Conservation (phyloP, 1,140 invertebrate species). For the Drosophila obscura region DNA sequence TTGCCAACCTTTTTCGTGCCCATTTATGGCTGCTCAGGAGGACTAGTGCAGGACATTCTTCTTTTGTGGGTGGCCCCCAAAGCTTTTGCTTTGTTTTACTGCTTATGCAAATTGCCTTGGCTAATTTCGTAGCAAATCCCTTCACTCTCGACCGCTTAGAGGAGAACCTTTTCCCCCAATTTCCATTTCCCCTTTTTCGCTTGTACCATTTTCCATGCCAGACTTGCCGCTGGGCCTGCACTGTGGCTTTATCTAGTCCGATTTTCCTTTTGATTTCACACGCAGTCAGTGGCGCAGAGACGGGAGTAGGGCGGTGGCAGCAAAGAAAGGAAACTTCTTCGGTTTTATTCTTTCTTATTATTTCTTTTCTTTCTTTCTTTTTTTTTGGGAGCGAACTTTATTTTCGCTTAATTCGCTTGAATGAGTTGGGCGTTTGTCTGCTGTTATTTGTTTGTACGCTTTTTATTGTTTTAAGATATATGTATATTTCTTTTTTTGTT, state of each 20-base stretch:
- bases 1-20: background rate
- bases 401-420: conserved; percentile 68
- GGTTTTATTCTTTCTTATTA: conserved; percentile 3
- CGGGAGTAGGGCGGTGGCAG: background rate
- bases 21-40: conserved; percentile 5
- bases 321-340: conserved; percentile 30
- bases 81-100: conserved; percentile 42
- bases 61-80: background rate
- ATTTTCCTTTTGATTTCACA: conserved; percentile 56
- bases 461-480: conserved; percentile 60
- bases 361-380: too few species aligned
- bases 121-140: conserved; percentile 68
- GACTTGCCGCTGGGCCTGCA: too few species aligned
- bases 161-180: conserved; percentile 31
- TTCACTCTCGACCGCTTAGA: conserved; percentile 30
- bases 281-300: background rate
- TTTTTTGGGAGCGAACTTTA: conserved; percentile 46
- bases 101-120: conserved; percentile 64
- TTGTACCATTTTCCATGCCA: too few species aligned
- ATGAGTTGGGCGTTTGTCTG: conserved; percentile 42
- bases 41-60: conserved; percentile 5
- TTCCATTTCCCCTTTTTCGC: too few species aligned
- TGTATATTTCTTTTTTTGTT: conserved; percentile 20
- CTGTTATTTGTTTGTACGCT: conserved; percentile 35
- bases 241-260: conserved; percentile 54